Conservation (phyloP, 2,888 invertebrate species). For the Dolomedes plantarius region DNA sequence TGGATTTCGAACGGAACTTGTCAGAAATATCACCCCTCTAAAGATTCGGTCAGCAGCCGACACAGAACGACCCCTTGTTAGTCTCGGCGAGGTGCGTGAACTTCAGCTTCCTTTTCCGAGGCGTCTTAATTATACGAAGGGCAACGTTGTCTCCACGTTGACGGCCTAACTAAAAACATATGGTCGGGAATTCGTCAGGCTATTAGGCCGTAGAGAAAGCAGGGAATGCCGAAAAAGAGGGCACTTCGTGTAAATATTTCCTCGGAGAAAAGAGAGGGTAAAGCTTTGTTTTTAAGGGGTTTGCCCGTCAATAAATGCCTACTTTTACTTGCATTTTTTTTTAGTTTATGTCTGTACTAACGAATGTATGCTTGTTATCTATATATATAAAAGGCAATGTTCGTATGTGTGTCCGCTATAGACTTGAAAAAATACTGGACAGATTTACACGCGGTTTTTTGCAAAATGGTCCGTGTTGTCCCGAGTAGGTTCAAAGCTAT, state of each 20-base stretch:
- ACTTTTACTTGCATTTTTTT: no score
- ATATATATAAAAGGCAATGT: no score
- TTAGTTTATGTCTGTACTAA: no score
- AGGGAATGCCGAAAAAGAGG: background rate
- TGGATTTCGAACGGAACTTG: background rate
- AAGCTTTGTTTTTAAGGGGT: no score
- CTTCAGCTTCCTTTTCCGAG: background rate
- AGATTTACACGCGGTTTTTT: no score
- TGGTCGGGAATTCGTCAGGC: constrained; percentile 1
- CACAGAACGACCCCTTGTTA: constrained; percentile 64
- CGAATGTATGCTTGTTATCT: no score
- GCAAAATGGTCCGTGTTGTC: no score
- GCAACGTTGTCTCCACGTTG: background rate
- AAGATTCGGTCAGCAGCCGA: constrained; percentile 20
- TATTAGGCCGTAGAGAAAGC: background rate
- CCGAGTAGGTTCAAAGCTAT: no score
- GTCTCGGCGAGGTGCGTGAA: constrained; percentile 28
- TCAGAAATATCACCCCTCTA: constrained; percentile 7
- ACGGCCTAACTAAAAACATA: background rate
- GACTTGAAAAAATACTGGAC: no score
- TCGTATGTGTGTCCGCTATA: no score
- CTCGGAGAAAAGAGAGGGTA: background rate
- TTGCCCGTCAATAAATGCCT: no score
- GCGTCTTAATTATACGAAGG: constrained; percentile 18
- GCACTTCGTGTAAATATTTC: background rate